A percentile compares a stretch with the other conserved stretches of the same genome.
Evolutionary conservation across 2,113 vertebrate genomes (phyloP).

Genomic region (Tetraodon nigroviridis): DNA sequence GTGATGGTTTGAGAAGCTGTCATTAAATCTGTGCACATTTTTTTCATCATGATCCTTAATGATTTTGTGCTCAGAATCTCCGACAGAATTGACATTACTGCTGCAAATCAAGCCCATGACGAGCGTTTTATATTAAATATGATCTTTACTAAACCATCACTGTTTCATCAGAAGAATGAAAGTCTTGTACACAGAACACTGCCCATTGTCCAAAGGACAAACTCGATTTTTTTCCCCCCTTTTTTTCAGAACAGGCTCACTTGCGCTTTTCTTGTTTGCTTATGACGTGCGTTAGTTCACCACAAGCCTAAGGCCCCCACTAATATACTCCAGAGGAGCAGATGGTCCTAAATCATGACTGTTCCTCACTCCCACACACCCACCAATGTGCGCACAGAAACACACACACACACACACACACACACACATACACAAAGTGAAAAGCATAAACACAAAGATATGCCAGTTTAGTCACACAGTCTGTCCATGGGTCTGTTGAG

Average conservation of each 20-base stretch:
- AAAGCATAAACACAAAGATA: constrained; percentile 40
- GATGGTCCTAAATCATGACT: constrained; percentile 74
- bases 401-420: constrained; percentile 19
- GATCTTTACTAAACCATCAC: no score
- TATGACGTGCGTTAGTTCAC: constrained; percentile 53
- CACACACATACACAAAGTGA: constrained; percentile 17
- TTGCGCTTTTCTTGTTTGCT: constrained; percentile 63
- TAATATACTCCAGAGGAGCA: constrained; percentile 71
- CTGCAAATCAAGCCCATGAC: constrained; percentile 41
- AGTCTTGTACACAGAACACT: constrained; percentile 58
- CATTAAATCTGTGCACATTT: constrained; percentile 2
- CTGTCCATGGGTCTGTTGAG: constrained; percentile 41
- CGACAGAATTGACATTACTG: constrained; percentile 30
- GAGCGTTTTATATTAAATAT: constrained; percentile 35
- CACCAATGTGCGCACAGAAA: constrained; percentile 10
- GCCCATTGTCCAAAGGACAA: constrained; percentile 56
- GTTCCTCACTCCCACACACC: constrained; percentile 8
- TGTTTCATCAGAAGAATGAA: constrained; percentile 36
- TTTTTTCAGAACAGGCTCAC: constrained; percentile 63
- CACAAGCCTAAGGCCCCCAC: constrained; percentile 63
- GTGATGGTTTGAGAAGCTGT: background rate
- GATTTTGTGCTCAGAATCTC: background rate
- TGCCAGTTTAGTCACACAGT: constrained; percentile 55
- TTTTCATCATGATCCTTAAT: background rate
- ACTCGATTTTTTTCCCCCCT: constrained; percentile 58